These are phyloP conservation scores for Myrmecobius fasciatus DNA, from an alignment of 2,113 vertebrate species.

Conservation along the genomic window DNA sequence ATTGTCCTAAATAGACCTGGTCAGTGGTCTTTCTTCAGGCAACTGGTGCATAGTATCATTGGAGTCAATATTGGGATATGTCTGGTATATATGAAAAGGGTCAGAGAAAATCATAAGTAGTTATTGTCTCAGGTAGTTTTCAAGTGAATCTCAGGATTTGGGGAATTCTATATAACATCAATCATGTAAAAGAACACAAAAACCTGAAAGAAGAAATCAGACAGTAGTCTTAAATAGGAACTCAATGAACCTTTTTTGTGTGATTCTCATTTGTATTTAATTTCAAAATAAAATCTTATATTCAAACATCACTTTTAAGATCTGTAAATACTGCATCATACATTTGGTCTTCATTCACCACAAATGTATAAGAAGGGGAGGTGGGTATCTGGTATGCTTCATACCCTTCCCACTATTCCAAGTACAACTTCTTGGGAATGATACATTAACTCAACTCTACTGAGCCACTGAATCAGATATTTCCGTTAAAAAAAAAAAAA, in stretches of 20 bases:
- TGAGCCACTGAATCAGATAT: neutral
- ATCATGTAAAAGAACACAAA: neutral
- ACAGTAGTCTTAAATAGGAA: neutral
- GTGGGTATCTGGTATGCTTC: neutral
- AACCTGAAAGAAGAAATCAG: neutral
- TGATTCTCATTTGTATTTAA: neutral
- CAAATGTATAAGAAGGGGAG: neutral
- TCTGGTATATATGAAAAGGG: neutral
- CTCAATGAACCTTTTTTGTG: neutral
- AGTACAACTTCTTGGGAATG: neutral
- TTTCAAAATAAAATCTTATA: neutral
- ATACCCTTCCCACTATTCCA: neutral
- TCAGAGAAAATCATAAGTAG: neutral
- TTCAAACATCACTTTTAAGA: neutral
- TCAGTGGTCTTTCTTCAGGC: neutral
- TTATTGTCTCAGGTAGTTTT: neutral
- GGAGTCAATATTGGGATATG: neutral
- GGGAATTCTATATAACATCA: neutral
- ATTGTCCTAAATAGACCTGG: neutral
- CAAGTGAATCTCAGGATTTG: neutral
- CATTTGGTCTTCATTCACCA: neutral
- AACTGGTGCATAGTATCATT: neutral
- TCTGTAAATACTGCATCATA: neutral
- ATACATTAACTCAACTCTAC: neutral
- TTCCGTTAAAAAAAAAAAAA: neutral